Evolutionary conservation across 2,797 vertebrate genomes (phyloP).

Genomic region (Diplodus puntazzo): DNA sequence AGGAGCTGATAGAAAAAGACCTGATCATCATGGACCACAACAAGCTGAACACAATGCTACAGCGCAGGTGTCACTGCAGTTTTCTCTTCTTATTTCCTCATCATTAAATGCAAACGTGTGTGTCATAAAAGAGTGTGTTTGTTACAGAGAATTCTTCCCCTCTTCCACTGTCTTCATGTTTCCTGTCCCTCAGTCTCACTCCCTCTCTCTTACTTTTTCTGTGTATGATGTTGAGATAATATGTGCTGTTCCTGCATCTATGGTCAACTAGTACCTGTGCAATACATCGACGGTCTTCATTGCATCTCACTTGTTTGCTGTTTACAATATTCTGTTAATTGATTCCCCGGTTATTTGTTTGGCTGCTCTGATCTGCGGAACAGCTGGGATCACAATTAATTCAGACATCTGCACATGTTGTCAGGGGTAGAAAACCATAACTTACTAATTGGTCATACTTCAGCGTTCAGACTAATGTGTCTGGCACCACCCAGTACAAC

Average conservation of each 20-base stretch:
- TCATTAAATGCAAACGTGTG: conserved; percentile 12
- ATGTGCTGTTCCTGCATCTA: background rate
- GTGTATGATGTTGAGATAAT: background rate
- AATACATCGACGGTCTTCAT: background rate
- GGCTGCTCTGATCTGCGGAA: conserved; percentile 40
- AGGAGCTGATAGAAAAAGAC: conserved; percentile 89
- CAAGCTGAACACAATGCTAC: conserved; percentile 80
- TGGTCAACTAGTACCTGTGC: background rate
- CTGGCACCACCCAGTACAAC: conserved; percentile 37
- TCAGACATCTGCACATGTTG: conserved; percentile 62
- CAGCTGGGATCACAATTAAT: conserved; percentile 62
- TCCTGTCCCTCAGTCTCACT: background rate
- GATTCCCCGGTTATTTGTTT: conserved; percentile 56
- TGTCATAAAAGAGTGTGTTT: conserved; percentile 9
- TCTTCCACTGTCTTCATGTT: background rate
- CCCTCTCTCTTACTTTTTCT: background rate
- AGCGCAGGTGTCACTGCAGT: conserved; percentile 67
- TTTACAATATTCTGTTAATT: conserved; percentile 33
- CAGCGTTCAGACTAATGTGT: conserved; percentile 59
- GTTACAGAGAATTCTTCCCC: background rate
- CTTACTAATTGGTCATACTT: conserved; percentile 76
- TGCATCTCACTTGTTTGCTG: background rate
- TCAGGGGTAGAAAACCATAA: conserved; percentile 47
- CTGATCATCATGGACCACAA: conserved; percentile 86
- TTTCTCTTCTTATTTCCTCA: background rate